These are phyloP conservation scores for Archaeoteleia sp. DNA, from an alignment of 2,888 invertebrate species.

Conservation along the genomic window DNA sequence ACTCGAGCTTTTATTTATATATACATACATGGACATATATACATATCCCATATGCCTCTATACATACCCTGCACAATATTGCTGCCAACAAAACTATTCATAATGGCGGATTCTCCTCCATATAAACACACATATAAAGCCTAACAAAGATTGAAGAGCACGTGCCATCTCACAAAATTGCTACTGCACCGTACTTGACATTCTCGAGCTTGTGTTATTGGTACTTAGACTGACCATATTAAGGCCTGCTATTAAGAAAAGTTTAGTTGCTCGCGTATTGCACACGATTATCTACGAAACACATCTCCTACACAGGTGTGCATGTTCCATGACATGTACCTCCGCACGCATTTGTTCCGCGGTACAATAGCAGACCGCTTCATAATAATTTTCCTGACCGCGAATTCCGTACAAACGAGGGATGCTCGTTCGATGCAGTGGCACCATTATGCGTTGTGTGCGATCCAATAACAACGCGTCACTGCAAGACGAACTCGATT, in stretches of 20 bases:
- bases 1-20: conserved; percentile 15
- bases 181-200: conserved; percentile 5
- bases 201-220: conserved; percentile 21
- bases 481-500: conserved; percentile 11
- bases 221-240: conserved; percentile 14
- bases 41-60: background rate
- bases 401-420: conserved; percentile 19
- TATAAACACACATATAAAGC: background rate
- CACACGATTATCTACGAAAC: no score
- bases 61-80: background rate
- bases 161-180: conserved; percentile 12
- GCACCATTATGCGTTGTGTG: conserved; percentile 2
- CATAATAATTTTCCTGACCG: conserved; percentile 14
- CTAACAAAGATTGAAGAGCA: background rate
- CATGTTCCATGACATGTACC: no score
- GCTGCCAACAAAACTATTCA: no score
- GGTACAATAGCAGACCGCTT: conserved; percentile 3
- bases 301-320: no score
- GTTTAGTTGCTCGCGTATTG: conserved; percentile 6
- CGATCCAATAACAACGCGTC: conserved; percentile 11
- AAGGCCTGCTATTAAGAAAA: conserved; percentile 1
- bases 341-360: conserved; percentile 8
- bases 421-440: conserved; percentile 7
- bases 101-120: no score
- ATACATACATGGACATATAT: conserved; percentile 4